Percentiles rank a stretch among this genome's conserved stretches.
phyloP scores from a whole-genome alignment of 1,140 invertebrate genomes.

The Agrilus planipennis region DNA sequence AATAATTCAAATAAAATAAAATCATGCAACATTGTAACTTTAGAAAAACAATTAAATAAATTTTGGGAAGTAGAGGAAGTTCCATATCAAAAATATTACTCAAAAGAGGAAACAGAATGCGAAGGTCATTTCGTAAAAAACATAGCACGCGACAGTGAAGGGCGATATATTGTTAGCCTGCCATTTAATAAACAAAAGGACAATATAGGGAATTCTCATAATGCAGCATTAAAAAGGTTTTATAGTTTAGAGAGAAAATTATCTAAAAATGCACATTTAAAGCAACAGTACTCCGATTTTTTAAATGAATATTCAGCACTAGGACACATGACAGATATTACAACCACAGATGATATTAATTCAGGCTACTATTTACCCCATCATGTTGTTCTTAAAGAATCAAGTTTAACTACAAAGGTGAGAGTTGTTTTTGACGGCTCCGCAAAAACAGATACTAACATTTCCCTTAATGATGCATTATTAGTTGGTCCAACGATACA shows the following conservation, averaged over 20 bases:
- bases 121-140: neutral
- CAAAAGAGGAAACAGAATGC: neutral
- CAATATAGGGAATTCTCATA: slow-evolving; percentile 9
- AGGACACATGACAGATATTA: slow-evolving; percentile 23
- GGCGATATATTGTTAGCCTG: slow-evolving; percentile 1
- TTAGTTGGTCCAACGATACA: slow-evolving; percentile 29
- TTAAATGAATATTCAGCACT: slow-evolving; percentile 30
- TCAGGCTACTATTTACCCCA: slow-evolving; percentile 31
- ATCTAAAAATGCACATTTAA: slow-evolving; percentile 12
- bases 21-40: too few species aligned
- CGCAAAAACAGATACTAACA: slow-evolving; percentile 17
- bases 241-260: slow-evolving; percentile 6
- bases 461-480: slow-evolving; percentile 30
- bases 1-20: too few species aligned
- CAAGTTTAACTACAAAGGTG: slow-evolving; percentile 23
- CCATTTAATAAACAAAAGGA: neutral
- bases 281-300: slow-evolving; percentile 20
- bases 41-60: neutral
- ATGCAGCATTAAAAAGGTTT: slow-evolving; percentile 10
- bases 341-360: neutral
- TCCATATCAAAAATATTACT: neutral
- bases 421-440: slow-evolving; percentile 33
- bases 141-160: neutral
- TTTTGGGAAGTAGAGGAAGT: neutral
- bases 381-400: slow-evolving; percentile 25